Percentiles rank a stretch among this genome's conserved stretches.
Evolutionary conservation across 2,888 invertebrate genomes (phyloP).

Genomic region (Ennomos fuscantarius): DNA sequence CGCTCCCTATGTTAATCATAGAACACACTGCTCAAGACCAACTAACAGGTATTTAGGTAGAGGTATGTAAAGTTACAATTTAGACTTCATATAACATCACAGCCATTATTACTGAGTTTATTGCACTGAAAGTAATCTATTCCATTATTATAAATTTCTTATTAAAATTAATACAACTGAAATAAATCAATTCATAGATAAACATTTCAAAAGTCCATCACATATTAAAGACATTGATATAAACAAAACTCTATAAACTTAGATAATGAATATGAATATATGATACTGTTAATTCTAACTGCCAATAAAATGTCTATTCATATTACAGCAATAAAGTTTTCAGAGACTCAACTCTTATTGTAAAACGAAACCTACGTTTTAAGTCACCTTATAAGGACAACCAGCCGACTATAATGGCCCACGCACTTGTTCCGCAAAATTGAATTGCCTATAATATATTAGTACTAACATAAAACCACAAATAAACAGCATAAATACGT

Average conservation of each 20-base stretch:
- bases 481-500: constrained; percentile 27
- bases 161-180: too few species aligned
- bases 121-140: too few species aligned
- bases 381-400: constrained; percentile 22
- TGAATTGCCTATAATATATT: constrained; percentile 37
- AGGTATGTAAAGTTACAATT: too few species aligned
- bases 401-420: constrained; percentile 29
- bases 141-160: too few species aligned
- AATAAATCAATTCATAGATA: too few species aligned
- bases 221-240: too few species aligned
- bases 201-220: too few species aligned
- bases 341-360: constrained; percentile 21
- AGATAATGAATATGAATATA: too few species aligned
- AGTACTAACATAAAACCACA: constrained; percentile 25
- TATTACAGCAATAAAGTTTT: constrained; percentile 23
- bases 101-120: too few species aligned
- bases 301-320: constrained; percentile 21
- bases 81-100: too few species aligned
- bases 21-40: too few species aligned
- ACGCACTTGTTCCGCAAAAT: constrained; percentile 37
- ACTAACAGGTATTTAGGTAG: not conserved
- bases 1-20: not conserved
- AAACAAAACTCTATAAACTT: not conserved
- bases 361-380: constrained; percentile 36
- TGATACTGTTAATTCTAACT: not conserved